phyloP scores from a whole-genome alignment of 2,888 invertebrate species.

The Cerastis rubricosa region DNA sequence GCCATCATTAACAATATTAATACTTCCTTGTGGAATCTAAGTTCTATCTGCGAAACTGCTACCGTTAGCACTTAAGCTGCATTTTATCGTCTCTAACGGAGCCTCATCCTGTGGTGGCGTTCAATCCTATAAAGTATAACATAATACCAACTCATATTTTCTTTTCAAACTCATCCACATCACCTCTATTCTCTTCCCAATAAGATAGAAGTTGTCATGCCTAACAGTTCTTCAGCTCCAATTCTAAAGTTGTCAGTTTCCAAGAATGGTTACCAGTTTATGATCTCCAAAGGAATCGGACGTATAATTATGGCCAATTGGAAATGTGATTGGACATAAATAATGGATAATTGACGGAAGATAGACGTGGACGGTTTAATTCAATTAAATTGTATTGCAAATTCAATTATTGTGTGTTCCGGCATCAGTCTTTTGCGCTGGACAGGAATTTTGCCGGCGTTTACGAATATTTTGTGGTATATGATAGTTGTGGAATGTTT shows the following conservation, averaged over 20 bases:
- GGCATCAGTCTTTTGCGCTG: constrained; percentile 25
- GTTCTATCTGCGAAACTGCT: constrained; percentile 66
- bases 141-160: constrained; percentile 26
- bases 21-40: constrained; percentile 50
- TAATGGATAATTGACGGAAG: constrained; percentile 61
- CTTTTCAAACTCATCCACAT: neutral
- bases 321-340: constrained; percentile 63
- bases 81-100: constrained; percentile 80
- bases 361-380: constrained; percentile 59
- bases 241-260: constrained; percentile 38
- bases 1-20: constrained; percentile 53
- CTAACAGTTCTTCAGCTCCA: neutral
- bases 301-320: constrained; percentile 72
- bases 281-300: constrained; percentile 74
- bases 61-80: constrained; percentile 78
- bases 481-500: neutral
- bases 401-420: constrained; percentile 52
- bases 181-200: constrained; percentile 3
- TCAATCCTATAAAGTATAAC: constrained; percentile 67
- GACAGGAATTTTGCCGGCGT: constrained; percentile 1
- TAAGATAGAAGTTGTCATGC: constrained; percentile 51
- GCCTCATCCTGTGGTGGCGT: constrained; percentile 74
- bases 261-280: constrained; percentile 73
- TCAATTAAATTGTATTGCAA: constrained; percentile 60
- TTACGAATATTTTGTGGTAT: neutral